phyloP scores from a whole-genome alignment of 2,888 invertebrate genomes.

The Cyrtodaria siliqua region DNA sequence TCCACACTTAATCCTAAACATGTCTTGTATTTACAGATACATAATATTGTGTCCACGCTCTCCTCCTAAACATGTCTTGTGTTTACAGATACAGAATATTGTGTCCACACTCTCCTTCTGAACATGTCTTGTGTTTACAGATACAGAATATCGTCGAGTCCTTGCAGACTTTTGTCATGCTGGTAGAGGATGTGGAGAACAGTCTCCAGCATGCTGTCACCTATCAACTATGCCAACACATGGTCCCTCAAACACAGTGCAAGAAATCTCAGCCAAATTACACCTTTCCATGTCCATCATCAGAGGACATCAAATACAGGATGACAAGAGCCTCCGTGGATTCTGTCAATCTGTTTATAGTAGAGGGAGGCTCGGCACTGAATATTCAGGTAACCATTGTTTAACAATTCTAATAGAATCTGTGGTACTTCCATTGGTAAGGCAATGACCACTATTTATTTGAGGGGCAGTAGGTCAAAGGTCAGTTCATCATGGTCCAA shows the following conservation, averaged over 20 bases:
- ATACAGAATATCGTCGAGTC: constrained; percentile 95
- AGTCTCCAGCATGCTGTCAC: constrained; percentile 93
- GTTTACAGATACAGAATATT: no score
- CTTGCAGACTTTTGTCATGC: constrained; percentile 94
- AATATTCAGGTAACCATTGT: constrained; percentile 90
- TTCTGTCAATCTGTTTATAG: constrained; percentile 93
- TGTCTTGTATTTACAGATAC: no score
- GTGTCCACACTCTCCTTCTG: no score
- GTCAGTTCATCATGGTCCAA: no score
- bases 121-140: no score
- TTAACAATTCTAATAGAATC: no score
- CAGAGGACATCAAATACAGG: constrained; percentile 96
- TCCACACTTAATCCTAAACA: no score
- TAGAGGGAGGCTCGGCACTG: constrained; percentile 95
- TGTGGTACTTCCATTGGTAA: no score
- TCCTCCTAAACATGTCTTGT: no score
- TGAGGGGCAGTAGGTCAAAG: no score
- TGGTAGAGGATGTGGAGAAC: constrained; percentile 96
- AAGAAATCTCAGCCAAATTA: constrained; percentile 79
- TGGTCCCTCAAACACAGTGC: constrained; percentile 89
- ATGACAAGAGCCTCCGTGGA: constrained; percentile 90
- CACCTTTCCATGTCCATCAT: constrained; percentile 91
- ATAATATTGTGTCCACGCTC: no score
- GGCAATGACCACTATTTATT: no score
- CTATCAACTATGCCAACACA: constrained; percentile 87